Base-by-base conservation (phyloP, 2,888 invertebrate genomes). In the Noctua janthe region DNA sequence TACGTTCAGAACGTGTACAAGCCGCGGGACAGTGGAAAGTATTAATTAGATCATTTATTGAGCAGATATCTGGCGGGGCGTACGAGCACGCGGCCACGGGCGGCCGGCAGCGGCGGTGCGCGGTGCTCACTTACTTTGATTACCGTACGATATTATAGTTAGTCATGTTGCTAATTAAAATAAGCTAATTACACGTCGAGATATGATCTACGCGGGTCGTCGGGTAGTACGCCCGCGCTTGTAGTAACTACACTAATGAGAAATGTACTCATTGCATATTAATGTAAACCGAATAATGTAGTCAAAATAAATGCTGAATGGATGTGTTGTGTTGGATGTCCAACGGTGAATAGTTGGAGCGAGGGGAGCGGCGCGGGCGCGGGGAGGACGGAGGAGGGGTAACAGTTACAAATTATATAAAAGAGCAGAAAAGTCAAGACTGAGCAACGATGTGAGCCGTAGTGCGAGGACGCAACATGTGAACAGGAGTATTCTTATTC, bases 101-200 rank as follows among this genome's bases (percentile, higher is more conserved):
- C 39, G 10, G 51, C 39, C 2, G 59, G 20, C 8, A 62, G 10
- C 11, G 4, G 29, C 4, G n/a, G 17, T 1, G 15, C 47, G 7
- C 29, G 13, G 6, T 13, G 69, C n/a, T 29, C 56, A 15, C 47
- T 29, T 39, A 56, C 35, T 47, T 29, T 43, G 76, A 54, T n/a
- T 54, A 83, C 51, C 43, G 23, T 29, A 76, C 64, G 35, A 49
- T 47, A 29, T 47, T 47, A 23, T 54, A 83, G 29, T 64, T 54
- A 64, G 47, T 49, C 56, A n/a, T n/a, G 78, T 69, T 49, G 54
- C 71, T 82, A 80, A 84, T 82, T 67, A 82, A 59, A 84, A 62
- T 71, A 67, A 79, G 20, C 49, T 82, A 82, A 83, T 74, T 83
- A 81, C 74, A 74, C 49, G 59, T 54, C 73, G 47, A 82, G 76